Conservation (phyloP, 2,888 invertebrate genomes). For the Pseudeuparius sepicola region DNA sequence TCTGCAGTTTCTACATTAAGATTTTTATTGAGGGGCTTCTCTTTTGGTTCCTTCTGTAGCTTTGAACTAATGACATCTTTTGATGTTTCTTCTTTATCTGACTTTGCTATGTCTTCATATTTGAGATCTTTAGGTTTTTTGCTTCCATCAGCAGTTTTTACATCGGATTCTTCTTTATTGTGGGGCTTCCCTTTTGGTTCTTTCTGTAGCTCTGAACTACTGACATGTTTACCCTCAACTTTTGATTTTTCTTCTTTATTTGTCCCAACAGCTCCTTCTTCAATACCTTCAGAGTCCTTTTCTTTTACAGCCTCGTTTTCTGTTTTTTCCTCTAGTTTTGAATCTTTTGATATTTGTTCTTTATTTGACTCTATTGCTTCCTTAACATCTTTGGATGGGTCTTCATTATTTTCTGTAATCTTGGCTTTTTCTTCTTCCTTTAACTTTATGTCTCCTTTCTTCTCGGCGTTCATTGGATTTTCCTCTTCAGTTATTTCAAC, state of each 20-base stretch:
- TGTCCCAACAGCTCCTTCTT: not conserved
- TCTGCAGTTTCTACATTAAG: no score
- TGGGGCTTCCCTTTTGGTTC: no score
- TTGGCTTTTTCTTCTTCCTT: constrained; percentile 4
- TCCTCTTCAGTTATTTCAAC: no score
- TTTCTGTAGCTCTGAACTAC: no score
- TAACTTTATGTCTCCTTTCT: no score
- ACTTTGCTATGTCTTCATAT: no score
- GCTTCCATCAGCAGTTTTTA: not conserved
- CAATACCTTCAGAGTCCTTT: not conserved
- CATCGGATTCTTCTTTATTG: no score
- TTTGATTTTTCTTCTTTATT: not conserved
- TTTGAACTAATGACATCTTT: no score
- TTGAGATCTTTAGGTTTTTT: not conserved
- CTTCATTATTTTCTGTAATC: constrained; percentile 9
- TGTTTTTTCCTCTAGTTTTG: not conserved
- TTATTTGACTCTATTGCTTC: constrained; percentile 13
- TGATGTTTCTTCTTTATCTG: no score
- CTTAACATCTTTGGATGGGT: constrained; percentile 4
- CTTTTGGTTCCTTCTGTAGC: no score
- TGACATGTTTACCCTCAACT: not conserved
- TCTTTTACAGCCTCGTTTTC: not conserved
- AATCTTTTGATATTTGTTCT: constrained; percentile 2
- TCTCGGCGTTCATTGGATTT: no score
- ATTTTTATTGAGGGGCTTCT: no score